Evolutionary conservation across 2,797 vertebrate genomes (phyloP).

Genomic region (Dallia pectoralis): DNA sequence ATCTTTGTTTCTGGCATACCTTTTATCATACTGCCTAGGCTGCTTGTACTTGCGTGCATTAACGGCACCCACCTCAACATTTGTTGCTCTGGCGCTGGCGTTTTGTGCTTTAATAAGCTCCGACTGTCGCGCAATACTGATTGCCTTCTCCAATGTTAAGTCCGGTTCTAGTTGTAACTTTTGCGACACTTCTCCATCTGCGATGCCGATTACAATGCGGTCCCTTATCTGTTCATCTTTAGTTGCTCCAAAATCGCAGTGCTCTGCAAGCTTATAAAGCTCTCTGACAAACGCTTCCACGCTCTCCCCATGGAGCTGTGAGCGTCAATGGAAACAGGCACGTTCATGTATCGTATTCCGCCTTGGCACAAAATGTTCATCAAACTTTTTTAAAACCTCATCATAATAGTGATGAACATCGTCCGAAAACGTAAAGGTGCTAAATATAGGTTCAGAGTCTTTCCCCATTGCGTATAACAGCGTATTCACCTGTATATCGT

Average conservation of each 20-base stretch:
- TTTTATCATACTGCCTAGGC: conserved; percentile 19
- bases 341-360: conserved; percentile 27
- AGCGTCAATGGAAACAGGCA: conserved; percentile 19
- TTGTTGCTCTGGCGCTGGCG: conserved; percentile 22
- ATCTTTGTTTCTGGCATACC: no score
- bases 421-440: conserved; percentile 5
- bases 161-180: conserved; percentile 19
- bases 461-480: conserved; percentile 24
- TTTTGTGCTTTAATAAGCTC: no score
- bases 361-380: conserved; percentile 29
- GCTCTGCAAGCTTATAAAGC: conserved; percentile 19
- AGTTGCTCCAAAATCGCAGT: conserved; percentile 23
- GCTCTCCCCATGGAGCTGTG: conserved; percentile 11
- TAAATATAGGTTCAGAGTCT: conserved; percentile 37
- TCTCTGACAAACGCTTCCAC: conserved; percentile 17
- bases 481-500: not conserved
- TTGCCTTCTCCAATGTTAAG: conserved; percentile 14
- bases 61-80: not conserved
- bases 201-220: conserved; percentile 24
- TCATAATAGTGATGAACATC: conserved; percentile 14
- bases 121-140: conserved; percentile 5
- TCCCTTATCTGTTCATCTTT: not conserved
- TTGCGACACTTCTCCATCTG: conserved; percentile 25
- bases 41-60: conserved; percentile 15
- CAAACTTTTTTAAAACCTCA: conserved; percentile 8